Evolutionary conservation across 2,888 invertebrate genomes (phyloP).

Genomic region (Diaphora mendica): DNA sequence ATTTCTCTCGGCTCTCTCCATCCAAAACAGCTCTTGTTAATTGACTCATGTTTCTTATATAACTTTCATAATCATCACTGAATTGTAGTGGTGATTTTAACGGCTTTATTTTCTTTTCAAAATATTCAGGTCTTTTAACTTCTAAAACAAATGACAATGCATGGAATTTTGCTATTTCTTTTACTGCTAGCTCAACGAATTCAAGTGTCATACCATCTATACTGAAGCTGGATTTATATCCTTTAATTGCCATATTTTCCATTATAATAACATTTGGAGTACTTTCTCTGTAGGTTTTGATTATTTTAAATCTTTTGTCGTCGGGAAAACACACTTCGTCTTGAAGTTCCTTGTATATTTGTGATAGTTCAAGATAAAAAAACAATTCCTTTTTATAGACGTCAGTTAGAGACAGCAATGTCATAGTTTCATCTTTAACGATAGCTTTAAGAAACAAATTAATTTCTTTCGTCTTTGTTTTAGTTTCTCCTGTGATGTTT

Average conservation of each 20-base stretch:
- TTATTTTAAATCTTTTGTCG: slow-evolving; percentile 58
- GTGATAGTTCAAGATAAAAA: slow-evolving; percentile 60
- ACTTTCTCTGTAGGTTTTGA: slow-evolving; percentile 59
- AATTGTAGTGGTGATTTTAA: slow-evolving; percentile 43
- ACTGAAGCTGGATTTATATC: slow-evolving; percentile 58
- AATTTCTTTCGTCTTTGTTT: slow-evolving; percentile 45
- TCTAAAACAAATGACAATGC: slow-evolving; percentile 62
- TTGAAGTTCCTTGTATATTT: slow-evolving; percentile 61
- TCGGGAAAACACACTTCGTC: slow-evolving; percentile 56
- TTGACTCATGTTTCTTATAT: slow-evolving; percentile 43
- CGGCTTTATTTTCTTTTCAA: slow-evolving; percentile 51
- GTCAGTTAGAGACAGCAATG: slow-evolving; percentile 47
- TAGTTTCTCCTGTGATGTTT: slow-evolving; percentile 54
- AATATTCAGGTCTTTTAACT: slow-evolving; percentile 57
- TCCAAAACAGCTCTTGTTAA: slow-evolving; percentile 36
- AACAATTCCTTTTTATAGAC: slow-evolving; percentile 58
- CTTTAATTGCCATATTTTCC: slow-evolving; percentile 63
- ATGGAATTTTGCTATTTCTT: slow-evolving; percentile 70
- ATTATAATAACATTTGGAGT: slow-evolving; percentile 59
- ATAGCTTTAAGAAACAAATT: slow-evolving; percentile 63
- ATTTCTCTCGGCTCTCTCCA: slow-evolving; percentile 40
- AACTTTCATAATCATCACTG: slow-evolving; percentile 52
- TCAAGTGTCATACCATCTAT: slow-evolving; percentile 53
- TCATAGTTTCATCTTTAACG: slow-evolving; percentile 36
- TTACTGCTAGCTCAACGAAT: slow-evolving; percentile 61